phyloP scores from a whole-genome alignment of 1,140 invertebrate species.

The Drosophila varians region DNA sequence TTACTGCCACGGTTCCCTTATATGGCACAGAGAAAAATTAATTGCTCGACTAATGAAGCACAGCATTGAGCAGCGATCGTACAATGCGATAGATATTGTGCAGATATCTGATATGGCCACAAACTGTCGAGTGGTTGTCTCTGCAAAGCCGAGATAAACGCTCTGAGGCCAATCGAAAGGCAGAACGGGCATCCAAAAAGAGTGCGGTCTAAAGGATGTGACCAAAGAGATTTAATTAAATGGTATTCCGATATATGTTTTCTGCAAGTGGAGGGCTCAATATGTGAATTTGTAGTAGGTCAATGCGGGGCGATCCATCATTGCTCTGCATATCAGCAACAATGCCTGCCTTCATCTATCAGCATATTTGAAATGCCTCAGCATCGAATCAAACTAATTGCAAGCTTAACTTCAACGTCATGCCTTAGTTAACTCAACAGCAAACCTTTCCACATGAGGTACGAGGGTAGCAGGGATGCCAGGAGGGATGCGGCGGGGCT shows the following conservation, averaged over 20 bases:
- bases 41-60: slow-evolving; percentile 75
- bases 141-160: slow-evolving; percentile 51
- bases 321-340: slow-evolving; percentile 25
- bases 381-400: slow-evolving; percentile 57
- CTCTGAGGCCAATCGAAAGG: slow-evolving; percentile 22
- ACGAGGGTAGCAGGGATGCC: background rate
- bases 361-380: slow-evolving; percentile 51
- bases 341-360: slow-evolving; percentile 35
- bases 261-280: background rate
- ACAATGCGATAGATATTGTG: slow-evolving; percentile 54
- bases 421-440: slow-evolving; percentile 54
- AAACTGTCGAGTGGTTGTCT: slow-evolving; percentile 43
- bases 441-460: slow-evolving; percentile 41
- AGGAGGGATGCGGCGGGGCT: background rate
- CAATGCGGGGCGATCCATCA: slow-evolving; percentile 29
- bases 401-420: slow-evolving; percentile 51
- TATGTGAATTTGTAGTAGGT: slow-evolving; percentile 3
- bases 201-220: background rate
- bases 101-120: slow-evolving; percentile 50
- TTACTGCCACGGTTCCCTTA: slow-evolving; percentile 47
- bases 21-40: slow-evolving; percentile 65
- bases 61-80: slow-evolving; percentile 39
- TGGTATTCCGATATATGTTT: background rate
- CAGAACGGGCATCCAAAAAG: background rate
- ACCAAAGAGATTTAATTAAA: background rate